A percentile compares a stretch with the other conserved stretches of the same genome.
Conservation (phyloP, 1,140 invertebrate genomes). For the Bilobella aurantiaca region DNA sequence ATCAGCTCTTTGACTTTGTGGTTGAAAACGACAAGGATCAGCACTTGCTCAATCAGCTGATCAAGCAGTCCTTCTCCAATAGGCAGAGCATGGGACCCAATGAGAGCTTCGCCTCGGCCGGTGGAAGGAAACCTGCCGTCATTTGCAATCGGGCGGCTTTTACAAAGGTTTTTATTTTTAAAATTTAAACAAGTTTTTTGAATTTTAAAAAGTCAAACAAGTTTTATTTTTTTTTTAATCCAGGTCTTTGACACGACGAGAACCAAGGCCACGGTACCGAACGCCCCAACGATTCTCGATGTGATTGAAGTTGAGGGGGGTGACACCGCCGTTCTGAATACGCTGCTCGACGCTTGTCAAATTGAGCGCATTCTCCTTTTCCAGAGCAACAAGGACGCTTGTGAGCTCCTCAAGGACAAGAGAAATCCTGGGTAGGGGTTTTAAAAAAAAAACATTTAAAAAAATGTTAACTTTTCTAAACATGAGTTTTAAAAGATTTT, state of each 20-base stretch:
- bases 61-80: not conserved
- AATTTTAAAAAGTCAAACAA: too few species aligned
- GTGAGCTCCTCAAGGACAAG: conserved; percentile 9
- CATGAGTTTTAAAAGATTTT: not conserved
- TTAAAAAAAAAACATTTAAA: not conserved
- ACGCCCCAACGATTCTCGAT: conserved; percentile 20
- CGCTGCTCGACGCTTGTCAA: conserved; percentile 14
- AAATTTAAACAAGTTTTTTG: too few species aligned
- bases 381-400: conserved; percentile 10
- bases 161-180: not conserved
- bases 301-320: conserved; percentile 23
- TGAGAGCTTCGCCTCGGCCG: too few species aligned
- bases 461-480: too few species aligned
- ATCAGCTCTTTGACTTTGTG: conserved; percentile 4
- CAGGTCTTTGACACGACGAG: not conserved
- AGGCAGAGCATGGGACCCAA: not conserved
- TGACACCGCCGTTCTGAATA: conserved; percentile 23
- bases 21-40: conserved; percentile 21
- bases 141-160: not conserved
- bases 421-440: not conserved
- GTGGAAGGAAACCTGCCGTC: not conserved
- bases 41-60: conserved; percentile 4
- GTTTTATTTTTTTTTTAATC: too few species aligned
- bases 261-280: not conserved
- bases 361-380: conserved; percentile 25